Percentiles rank a stretch among this genome's conserved stretches.
These are phyloP conservation scores for Patella ulyssiponensis DNA, from an alignment of 2,888 invertebrate species.

Conservation along the genomic window DNA sequence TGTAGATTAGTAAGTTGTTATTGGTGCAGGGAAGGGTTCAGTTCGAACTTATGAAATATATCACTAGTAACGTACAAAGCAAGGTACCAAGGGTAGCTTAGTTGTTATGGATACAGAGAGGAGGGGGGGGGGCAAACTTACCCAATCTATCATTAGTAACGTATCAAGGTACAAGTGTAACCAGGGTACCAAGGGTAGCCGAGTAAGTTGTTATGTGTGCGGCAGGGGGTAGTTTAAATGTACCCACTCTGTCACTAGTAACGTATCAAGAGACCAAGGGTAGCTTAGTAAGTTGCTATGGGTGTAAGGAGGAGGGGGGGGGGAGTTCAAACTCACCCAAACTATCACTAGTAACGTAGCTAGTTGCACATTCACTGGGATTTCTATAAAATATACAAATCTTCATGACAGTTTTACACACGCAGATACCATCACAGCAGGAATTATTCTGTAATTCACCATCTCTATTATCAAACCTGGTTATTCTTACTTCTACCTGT, in stretches of 20 bases:
- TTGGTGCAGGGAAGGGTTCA: too few species aligned
- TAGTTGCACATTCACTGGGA: neutral
- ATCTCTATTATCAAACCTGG: neutral
- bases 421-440: neutral
- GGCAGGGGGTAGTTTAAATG: neutral
- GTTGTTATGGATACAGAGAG: too few species aligned
- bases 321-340: neutral
- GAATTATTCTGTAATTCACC: neutral
- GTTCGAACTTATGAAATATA: too few species aligned
- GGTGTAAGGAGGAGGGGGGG: neutral
- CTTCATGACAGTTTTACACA: neutral
- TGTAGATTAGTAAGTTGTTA: too few species aligned
- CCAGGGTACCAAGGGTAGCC: too few species aligned
- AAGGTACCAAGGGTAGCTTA: too few species aligned
- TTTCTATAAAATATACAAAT: neutral
- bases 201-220: neutral
- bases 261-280: too few species aligned
- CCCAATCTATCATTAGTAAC: neutral
- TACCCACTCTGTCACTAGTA: neutral
- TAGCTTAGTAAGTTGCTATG: neutral
- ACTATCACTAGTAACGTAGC: neutral
- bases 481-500: neutral
- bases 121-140: neutral
- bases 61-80: too few species aligned
- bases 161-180: too few species aligned